phyloP scores from a whole-genome alignment of 2,113 vertebrate species.

The Sphyrna mokarran region DNA sequence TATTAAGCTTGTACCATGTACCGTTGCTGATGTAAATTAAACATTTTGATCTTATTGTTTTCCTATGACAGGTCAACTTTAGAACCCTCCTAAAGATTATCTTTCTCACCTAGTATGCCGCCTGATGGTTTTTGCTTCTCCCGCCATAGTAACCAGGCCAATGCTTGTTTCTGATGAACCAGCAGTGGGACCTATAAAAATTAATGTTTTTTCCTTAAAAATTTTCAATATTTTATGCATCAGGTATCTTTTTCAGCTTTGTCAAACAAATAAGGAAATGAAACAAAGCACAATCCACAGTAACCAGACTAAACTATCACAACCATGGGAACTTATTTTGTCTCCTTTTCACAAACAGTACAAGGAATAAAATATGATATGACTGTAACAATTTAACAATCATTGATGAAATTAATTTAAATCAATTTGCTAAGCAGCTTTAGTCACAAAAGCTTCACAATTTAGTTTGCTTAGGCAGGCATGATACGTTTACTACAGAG shows the following conservation, averaged over 20 bases:
- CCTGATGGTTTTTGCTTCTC: constrained; percentile 82
- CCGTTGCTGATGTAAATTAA: neutral
- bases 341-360: neutral
- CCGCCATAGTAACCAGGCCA: constrained; percentile 87
- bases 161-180: constrained; percentile 77
- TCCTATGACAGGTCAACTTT: neutral
- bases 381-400: neutral
- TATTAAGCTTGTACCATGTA: neutral
- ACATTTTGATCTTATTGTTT: neutral
- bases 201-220: neutral
- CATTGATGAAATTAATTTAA: neutral
- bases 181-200: constrained; percentile 61
- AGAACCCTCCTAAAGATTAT: neutral
- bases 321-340: neutral
- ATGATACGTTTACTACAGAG: neutral
- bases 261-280: neutral
- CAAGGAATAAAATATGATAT: neutral
- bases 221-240: neutral
- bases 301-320: neutral
- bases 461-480: neutral
- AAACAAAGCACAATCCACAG: neutral
- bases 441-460: neutral
- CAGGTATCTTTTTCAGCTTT: neutral
- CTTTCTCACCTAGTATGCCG: constrained; percentile 80
- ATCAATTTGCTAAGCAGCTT: neutral